Conservation (phyloP, 2,113 vertebrate genomes). For the Serilophus lunatus region DNA sequence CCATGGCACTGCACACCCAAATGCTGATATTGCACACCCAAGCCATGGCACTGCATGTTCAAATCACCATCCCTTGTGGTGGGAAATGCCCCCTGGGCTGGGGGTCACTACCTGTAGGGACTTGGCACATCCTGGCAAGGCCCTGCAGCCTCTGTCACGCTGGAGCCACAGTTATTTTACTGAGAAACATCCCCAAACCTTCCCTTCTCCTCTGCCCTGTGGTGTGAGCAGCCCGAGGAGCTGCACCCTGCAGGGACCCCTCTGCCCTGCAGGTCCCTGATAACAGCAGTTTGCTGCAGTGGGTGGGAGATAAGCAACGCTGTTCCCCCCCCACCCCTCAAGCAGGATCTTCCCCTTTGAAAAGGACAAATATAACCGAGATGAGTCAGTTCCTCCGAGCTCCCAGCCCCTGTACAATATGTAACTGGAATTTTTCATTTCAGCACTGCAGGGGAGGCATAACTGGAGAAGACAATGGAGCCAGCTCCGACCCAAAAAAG, state of each 20-base stretch:
- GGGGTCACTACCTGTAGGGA: accelerated
- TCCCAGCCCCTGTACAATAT: neutral
- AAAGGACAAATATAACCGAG: neutral
- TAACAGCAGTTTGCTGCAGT: neutral
- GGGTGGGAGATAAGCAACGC: neutral
- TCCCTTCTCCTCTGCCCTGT: neutral
- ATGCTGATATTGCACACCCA: neutral
- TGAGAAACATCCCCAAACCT: neutral
- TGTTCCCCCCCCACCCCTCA: neutral
- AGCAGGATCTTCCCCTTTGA: neutral
- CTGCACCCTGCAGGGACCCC: neutral
- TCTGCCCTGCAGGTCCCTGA: neutral
- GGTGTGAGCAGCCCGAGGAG: neutral
- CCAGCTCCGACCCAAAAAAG: neutral
- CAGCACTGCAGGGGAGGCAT: slow-evolving; percentile 40
- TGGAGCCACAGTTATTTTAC: neutral
- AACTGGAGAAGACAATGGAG: slow-evolving; percentile 50
- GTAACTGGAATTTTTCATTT: slow-evolving; percentile 29
- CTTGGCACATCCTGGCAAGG: accelerated
- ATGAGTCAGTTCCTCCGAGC: slow-evolving; percentile 58
- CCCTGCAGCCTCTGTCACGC: accelerated
- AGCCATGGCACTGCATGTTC: neutral
- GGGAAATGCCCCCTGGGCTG: neutral
- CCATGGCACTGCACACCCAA: neutral
- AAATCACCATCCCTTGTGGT: accelerated